Percentiles rank a stretch among this genome's conserved stretches.
Evolutionary conservation across 92 coral and sea anemone species (phyloP).

Genomic region (Anthopleura xanthogrammica): DNA sequence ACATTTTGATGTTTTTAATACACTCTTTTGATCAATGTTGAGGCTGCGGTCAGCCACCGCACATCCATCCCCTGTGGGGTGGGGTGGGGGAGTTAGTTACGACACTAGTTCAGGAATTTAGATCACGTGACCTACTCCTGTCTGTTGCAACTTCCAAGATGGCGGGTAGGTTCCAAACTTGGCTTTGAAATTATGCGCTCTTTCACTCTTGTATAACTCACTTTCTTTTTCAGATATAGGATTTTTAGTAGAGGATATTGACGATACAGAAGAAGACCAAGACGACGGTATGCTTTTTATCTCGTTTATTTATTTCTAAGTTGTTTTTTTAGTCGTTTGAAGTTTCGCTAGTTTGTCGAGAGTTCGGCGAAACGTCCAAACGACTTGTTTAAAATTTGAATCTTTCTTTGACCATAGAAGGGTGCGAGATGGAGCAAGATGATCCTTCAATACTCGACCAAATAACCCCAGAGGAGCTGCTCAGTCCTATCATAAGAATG

Average conservation of each 20-base stretch:
- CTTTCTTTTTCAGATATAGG: slow-evolving; percentile 79
- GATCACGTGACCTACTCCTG: slow-evolving; percentile 91
- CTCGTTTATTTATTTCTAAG: background rate
- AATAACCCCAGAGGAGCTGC: slow-evolving; percentile 81
- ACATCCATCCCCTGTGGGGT: background rate
- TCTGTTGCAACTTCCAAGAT: slow-evolving; percentile 94
- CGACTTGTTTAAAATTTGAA: slow-evolving; percentile 9
- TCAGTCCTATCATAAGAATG: slow-evolving; percentile 86
- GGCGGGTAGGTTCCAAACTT: slow-evolving; percentile 98
- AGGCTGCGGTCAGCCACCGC: background rate
- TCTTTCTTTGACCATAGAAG: slow-evolving; percentile 46
- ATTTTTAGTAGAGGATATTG: slow-evolving; percentile 83
- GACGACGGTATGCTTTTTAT: slow-evolving; percentile 81
- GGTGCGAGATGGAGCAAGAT: slow-evolving; percentile 71
- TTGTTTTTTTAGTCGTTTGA: slow-evolving; percentile 10
- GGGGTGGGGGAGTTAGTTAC: background rate
- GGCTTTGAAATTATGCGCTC: slow-evolving; percentile 51
- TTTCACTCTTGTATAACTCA: slow-evolving; percentile 37
- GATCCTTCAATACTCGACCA: slow-evolving; percentile 85
- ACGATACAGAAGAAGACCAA: slow-evolving; percentile 88
- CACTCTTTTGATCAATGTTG: background rate
- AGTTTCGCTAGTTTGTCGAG: slow-evolving; percentile 18
- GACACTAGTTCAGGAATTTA: slow-evolving; percentile 18
- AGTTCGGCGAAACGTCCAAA: slow-evolving; percentile 8
- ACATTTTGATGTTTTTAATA: background rate